Base-by-base conservation (phyloP, 2,797 vertebrate genomes). In the Chaetodon trifasciatus region DNA sequence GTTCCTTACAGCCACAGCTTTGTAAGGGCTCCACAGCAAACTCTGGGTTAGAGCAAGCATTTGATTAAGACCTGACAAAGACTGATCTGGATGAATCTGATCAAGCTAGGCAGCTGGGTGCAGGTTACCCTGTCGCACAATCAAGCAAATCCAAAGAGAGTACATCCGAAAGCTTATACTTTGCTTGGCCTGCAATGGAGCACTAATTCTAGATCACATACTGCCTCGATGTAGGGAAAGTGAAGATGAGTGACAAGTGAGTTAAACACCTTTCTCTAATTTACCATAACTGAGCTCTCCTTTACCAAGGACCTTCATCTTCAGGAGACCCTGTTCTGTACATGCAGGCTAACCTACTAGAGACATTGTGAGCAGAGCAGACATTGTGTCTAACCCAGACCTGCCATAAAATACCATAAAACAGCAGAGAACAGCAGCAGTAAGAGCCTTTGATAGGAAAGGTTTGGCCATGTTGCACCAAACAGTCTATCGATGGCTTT, bases 1-100 rank as follows among this genome's bases (percentile, higher is more conserved):
- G 84, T 60, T 67, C 42, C 78, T 86, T 88, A 70, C 81, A 68
- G 79, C 65, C 52, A 42, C 49, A 84, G 79, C 76, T 70, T 32
- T 84, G 70, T 73, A 69, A 79, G 23, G 50, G 78, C 72, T 76
- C 58, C 46, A 24, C 71, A 74, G 89, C 84, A 89, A 86, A 85
- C 72, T 89, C 86, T 91, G 91, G 90, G 88, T 93, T 89, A 91
- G 88, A 90, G 44, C 72, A 57, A 44, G 74, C 11, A 0, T 49
- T 69, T 28, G 2, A 71, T 39, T 39, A 35, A 83, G 82, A 78
- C 42, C 57, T 39, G 52, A 71, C 16, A n/a, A 11, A 70, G 37
- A 67, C 69, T 70, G 19, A 49, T 75, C 2, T 42, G 23, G 46
- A 65, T 75, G 46, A 68, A 28, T 72, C 39, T 68, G 74, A 78